Percentiles rank a stretch among this genome's conserved stretches.
Evolutionary conservation across 1,140 invertebrate species (phyloP).

Genomic region (Zaprionus tsacasi): DNA sequence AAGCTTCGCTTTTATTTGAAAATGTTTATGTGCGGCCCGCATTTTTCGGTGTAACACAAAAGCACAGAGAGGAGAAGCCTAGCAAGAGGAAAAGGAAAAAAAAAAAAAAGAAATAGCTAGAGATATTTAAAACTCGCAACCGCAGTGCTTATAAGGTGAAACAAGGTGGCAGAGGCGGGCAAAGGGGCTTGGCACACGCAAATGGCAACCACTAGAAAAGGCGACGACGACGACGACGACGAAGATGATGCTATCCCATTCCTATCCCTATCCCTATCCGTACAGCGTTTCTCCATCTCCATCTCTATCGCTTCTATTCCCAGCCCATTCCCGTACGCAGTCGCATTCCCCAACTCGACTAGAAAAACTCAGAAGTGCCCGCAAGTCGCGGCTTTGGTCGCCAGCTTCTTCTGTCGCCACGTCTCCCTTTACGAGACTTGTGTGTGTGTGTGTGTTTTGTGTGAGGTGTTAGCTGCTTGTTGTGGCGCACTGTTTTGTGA

Average conservation of each 20-base stretch:
- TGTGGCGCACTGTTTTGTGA: constrained; percentile 65
- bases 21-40: constrained; percentile 63
- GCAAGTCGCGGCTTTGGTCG: constrained; percentile 44
- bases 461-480: constrained; percentile 44
- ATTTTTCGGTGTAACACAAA: constrained; percentile 67
- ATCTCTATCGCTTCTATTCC: neutral
- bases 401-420: constrained; percentile 12
- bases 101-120: constrained; percentile 48
- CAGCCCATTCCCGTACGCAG: constrained; percentile 1
- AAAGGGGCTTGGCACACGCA: neutral
- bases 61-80: constrained; percentile 7
- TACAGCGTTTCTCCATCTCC: neutral
- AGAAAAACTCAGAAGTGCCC: constrained; percentile 64
- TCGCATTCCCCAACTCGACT: constrained; percentile 23
- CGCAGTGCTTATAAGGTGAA: constrained; percentile 47
- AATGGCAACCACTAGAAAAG: constrained; percentile 25
- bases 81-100: constrained; percentile 15
- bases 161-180: constrained; percentile 7
- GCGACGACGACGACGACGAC: constrained; percentile 24
- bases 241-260: constrained; percentile 26
- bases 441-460: neutral
- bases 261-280: neutral
- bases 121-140: constrained; percentile 73
- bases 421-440: constrained; percentile 1
- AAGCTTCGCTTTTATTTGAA: constrained; percentile 64